Base-by-base conservation (phyloP, 2,113 vertebrate genomes). In the Arvicanthis niloticus region DNA sequence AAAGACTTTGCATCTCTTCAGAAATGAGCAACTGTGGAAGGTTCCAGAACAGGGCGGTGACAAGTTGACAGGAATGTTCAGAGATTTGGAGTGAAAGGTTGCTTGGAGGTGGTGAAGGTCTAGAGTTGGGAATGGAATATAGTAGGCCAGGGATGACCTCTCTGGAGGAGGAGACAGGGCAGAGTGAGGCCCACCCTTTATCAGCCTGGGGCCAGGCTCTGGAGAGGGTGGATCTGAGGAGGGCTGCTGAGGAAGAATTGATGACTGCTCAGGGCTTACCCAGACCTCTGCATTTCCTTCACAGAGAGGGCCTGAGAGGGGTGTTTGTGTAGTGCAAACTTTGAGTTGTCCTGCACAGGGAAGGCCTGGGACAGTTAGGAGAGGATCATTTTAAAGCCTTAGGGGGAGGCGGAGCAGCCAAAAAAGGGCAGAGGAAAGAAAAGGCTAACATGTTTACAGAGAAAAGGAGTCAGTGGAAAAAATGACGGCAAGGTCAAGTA, bases 371-470 rank as follows among this genome's bases (percentile, higher is more conserved):
- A 95, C 81, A 84, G 82, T 93, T 96, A 96, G 87, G 81, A 96
- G 75, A 85, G 82, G 94, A 92, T 70, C 31, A 58, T 92, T 88
- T 94, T 90, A 91, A 75, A 97, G 96, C 86, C 96, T 92, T 62
- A 42, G 86, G 86, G 97, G 95, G 93, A 92, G 93, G 91, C 4
- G 9, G 56, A 65, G 88, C 92, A 72, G 91, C 97, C 96, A 95
- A 92, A 96, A 97, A 97, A 96, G 96, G 97, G 95, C 95, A 91
- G 93, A 92, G 96, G 81, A 96, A 95, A 97, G 96, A 96, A 97
- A 97, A 97, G 68, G 85, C 98, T 72, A 58, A 94, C 95, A 96
- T 97, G 96, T 98, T 98, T 98, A 97, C 97, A 96, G 96, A 97
- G 88, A 72, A n/a, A 89, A 72, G 92, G 91, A 96, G 91, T 85